Percentiles rank a stretch among this genome's conserved stretches.
phyloP scores from a whole-genome alignment of 2,113 vertebrate genomes.

The Typhlomys cinereus region DNA sequence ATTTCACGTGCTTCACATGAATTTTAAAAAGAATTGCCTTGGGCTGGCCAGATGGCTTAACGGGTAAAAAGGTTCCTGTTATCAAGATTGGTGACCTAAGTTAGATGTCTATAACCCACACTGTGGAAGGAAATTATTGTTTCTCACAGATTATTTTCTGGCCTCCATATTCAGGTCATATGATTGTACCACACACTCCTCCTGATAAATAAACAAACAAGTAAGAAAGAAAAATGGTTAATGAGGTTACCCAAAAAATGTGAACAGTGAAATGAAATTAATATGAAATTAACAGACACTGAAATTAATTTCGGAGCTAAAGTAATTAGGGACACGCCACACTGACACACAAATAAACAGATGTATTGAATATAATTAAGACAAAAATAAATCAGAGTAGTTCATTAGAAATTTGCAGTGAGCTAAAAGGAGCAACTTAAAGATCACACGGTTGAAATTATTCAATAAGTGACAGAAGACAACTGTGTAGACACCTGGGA shows the following conservation, averaged over 20 bases:
- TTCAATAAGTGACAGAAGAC: neutral
- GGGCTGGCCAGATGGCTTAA: too few relatives aligned
- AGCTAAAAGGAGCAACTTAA: neutral
- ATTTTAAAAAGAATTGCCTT: neutral
- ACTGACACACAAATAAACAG: neutral
- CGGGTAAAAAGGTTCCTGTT: too few relatives aligned
- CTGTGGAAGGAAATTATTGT: too few relatives aligned
- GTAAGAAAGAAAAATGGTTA: too few relatives aligned
- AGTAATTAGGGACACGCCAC: neutral
- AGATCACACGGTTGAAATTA: neutral
- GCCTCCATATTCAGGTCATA: too few relatives aligned
- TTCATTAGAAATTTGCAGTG: neutral
- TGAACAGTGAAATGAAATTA: neutral
- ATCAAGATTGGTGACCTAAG: too few relatives aligned
- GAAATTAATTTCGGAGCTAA: neutral
- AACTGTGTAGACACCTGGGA: neutral
- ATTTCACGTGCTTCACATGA: neutral
- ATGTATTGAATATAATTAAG: neutral
- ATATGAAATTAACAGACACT: neutral
- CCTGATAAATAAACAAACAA: too few relatives aligned
- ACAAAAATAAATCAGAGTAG: neutral
- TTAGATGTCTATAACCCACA: too few relatives aligned
- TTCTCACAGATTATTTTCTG: too few relatives aligned
- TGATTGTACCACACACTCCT: too few relatives aligned
- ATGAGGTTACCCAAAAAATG: neutral